Evolutionary conservation across 2,113 vertebrate genomes (phyloP).

Genomic region (Rafetus swinhoei): DNA sequence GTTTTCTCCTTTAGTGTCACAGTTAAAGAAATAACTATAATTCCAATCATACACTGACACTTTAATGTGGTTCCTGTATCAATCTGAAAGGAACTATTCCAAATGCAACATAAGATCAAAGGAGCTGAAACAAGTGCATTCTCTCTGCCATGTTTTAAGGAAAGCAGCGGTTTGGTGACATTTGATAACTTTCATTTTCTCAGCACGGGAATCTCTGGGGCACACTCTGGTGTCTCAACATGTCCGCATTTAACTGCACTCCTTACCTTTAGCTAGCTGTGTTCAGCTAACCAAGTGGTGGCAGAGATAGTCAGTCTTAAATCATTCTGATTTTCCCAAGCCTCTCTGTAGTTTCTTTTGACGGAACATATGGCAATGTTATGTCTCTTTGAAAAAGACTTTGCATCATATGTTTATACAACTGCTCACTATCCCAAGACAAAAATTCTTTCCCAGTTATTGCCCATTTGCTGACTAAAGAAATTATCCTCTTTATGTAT

Average conservation of each 20-base stretch:
- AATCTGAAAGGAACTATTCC: constrained; percentile 56
- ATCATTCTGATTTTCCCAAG: constrained; percentile 85
- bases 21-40: constrained; percentile 41
- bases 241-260: constrained; percentile 73
- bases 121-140: constrained; percentile 24
- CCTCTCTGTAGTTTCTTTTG: constrained; percentile 81
- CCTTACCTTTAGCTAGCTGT: constrained; percentile 76
- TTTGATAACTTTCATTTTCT: constrained; percentile 80
- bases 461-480: constrained; percentile 87
- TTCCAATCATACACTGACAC: constrained; percentile 44
- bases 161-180: constrained; percentile 65
- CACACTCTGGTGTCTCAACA: constrained; percentile 75
- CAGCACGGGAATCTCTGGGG: constrained; percentile 76
- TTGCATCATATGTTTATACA: constrained; percentile 88
- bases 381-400: constrained; percentile 88
- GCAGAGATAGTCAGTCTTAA: constrained; percentile 80
- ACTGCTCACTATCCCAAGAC: constrained; percentile 86
- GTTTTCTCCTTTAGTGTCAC: constrained; percentile 14
- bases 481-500: constrained; percentile 87
- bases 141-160: constrained; percentile 64
- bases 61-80: constrained; percentile 62
- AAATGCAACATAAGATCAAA: constrained; percentile 52
- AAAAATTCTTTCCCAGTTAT: constrained; percentile 87
- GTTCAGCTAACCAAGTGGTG: constrained; percentile 78
- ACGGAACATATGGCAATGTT: constrained; percentile 86